Percentiles rank a stretch among this genome's conserved stretches.
phyloP scores from a whole-genome alignment of 1,140 invertebrate species.

The Tetramorium simillimum region DNA sequence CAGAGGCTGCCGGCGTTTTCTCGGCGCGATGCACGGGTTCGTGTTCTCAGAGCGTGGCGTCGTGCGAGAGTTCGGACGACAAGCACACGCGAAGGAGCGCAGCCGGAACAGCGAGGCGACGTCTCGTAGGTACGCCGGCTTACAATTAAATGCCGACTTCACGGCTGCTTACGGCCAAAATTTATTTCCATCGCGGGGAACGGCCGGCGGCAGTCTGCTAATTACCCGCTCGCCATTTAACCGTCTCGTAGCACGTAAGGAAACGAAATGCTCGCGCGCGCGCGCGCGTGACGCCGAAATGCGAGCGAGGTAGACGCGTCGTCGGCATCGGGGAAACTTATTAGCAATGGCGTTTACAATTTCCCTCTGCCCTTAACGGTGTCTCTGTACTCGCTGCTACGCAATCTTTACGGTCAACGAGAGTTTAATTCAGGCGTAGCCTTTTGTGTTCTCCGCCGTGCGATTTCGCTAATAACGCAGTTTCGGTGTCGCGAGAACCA shows the following conservation, averaged over 20 bases:
- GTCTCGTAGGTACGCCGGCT: conserved; percentile 72
- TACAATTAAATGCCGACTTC: conserved; percentile 82
- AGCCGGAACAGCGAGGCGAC: conserved; percentile 70
- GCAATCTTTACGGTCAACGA: conserved; percentile 32
- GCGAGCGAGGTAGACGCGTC: neutral
- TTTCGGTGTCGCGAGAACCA: neutral
- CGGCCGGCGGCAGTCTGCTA: conserved; percentile 72
- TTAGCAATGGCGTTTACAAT: conserved; percentile 76
- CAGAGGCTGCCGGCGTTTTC: conserved; percentile 54
- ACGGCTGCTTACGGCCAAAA: conserved; percentile 77
- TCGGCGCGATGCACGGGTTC: neutral
- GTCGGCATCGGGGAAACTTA: conserved; percentile 71
- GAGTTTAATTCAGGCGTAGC: conserved; percentile 21
- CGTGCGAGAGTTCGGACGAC: conserved; percentile 28
- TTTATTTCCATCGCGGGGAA: conserved; percentile 76
- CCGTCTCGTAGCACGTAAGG: conserved; percentile 36
- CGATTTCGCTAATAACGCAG: conserved; percentile 29
- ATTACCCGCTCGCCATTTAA: conserved; percentile 75
- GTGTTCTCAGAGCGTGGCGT: conserved; percentile 34
- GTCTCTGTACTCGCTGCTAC: neutral
- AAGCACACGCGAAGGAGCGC: conserved; percentile 65
- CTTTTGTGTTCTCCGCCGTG: conserved; percentile 11
- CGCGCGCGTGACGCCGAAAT: neutral
- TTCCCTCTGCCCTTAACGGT: conserved; percentile 53
- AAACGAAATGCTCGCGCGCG: conserved; percentile 39